phyloP scores from a whole-genome alignment of 2,797 vertebrate species.

The Anguilla anguilla region DNA sequence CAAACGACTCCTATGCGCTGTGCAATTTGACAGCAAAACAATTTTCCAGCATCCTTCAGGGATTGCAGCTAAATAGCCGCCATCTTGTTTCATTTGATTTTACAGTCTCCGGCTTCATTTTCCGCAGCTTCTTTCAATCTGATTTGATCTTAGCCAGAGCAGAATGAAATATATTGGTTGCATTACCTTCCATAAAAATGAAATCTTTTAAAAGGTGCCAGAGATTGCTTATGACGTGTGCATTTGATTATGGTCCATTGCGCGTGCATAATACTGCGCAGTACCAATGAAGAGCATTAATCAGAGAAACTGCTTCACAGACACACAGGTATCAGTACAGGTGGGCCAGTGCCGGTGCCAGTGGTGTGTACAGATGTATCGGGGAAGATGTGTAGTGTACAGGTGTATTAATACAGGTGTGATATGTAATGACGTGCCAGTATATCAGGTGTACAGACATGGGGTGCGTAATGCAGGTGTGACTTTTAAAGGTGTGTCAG shows the following conservation, averaged over 20 bases:
- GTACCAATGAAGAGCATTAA: background rate
- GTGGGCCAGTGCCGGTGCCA: background rate
- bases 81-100: background rate
- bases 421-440: background rate
- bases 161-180: too few relatives aligned
- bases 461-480: background rate
- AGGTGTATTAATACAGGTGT: constrained; percentile 16
- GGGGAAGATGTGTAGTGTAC: background rate
- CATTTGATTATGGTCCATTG: background rate
- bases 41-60: background rate
- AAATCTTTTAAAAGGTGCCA: background rate
- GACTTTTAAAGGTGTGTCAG: background rate
- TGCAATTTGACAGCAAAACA: background rate
- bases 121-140: background rate
- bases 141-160: background rate
- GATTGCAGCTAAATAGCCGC: background rate
- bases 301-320: background rate
- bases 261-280: background rate
- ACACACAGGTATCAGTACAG: background rate
- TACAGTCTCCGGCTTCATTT: background rate
- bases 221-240: background rate
- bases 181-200: too few relatives aligned
- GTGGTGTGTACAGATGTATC: background rate
- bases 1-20: background rate
- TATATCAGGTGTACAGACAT: background rate